Base-by-base conservation (phyloP, 2,797 vertebrate species). In the Falco peregrinus region DNA sequence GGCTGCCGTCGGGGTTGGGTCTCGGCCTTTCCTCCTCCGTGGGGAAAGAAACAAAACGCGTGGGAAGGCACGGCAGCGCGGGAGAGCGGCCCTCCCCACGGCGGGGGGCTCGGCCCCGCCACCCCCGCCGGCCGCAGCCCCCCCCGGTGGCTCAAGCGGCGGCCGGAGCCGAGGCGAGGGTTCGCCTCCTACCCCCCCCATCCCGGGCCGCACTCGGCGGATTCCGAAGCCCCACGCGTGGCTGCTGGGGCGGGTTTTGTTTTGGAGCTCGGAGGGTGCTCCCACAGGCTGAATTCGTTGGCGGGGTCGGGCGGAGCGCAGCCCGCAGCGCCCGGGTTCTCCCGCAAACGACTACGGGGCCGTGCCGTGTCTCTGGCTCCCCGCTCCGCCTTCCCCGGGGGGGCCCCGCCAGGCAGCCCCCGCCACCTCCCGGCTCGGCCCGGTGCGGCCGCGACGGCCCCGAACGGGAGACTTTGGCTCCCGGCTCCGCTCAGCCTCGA, bases 41-140 rank as follows among this genome's bases (percentile, higher is more conserved):
- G 48, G 28, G 51, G 12, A 35, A n/a, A 25, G 24, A 43, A 70
- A 57, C 3, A 37, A 67, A 85, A 67, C 0, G 29, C 11, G 41
- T 41, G 41, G 41, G 14, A 41, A 41, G 41, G 41, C 7, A 31
- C 50, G 35, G 41, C 21, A 41, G 41, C 13, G 41, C 41, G 41
- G 41, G 41, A n/a, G 21, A 33, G 35, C 5, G 3, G 26, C 35
- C 14, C 16, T 5, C 3, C 18, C 35, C 31, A 9, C 21, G 31
- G 56, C 16, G 9, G 20, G 57, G 60, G 61, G 25, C 2, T 6
- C 10, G 2, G 37, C 37, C 37, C 37, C 37, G 37, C 37, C 37
- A 13, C 43, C 2, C 2, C 14, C 39, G 18, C 8, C 10, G 10
- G 0, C 13, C 29, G 26, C 17, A 19, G 31, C 11, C n/a, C 14